These are phyloP conservation scores for Strix aluco DNA, from an alignment of 2,113 vertebrate species.

Conservation along the genomic window DNA sequence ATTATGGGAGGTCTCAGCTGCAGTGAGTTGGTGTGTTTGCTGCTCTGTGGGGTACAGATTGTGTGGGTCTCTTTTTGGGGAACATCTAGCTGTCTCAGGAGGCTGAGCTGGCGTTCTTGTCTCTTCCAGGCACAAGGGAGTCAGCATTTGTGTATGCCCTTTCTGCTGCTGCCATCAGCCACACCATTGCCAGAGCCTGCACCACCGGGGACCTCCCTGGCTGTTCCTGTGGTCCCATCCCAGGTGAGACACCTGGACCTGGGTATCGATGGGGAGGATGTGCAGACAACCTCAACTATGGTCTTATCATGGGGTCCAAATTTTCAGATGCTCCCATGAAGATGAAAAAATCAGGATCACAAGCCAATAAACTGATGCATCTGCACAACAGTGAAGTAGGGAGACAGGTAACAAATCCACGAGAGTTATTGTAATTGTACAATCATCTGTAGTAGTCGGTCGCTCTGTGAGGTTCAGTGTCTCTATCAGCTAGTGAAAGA, in stretches of 20 bases:
- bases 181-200: constrained; percentile 95
- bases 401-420: constrained; percentile 88
- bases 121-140: constrained; percentile 89
- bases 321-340: constrained; percentile 99
- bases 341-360: constrained; percentile 94
- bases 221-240: constrained; percentile 94
- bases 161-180: constrained; percentile 94
- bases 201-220: constrained; percentile 92
- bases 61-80: not conserved
- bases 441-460: constrained; percentile 49
- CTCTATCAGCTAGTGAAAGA: not conserved
- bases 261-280: constrained; percentile 99
- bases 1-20: not conserved
- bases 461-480: constrained; percentile 3
- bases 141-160: constrained; percentile 95
- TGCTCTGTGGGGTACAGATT: not conserved
- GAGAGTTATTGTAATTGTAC: constrained; percentile 64
- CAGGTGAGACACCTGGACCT: constrained; percentile 90
- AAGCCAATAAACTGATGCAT: constrained; percentile 99
- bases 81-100: not conserved
- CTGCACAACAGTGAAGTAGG: constrained; percentile 99
- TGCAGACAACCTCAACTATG: constrained; percentile 97
- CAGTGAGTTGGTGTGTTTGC: not conserved
- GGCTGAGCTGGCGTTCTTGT: not conserved
- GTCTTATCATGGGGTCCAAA: constrained; percentile 96